A percentile compares a stretch with the other conserved stretches of the same genome.
phyloP scores from a whole-genome alignment of 1,140 invertebrate species.

The Olivierus martensii region DNA sequence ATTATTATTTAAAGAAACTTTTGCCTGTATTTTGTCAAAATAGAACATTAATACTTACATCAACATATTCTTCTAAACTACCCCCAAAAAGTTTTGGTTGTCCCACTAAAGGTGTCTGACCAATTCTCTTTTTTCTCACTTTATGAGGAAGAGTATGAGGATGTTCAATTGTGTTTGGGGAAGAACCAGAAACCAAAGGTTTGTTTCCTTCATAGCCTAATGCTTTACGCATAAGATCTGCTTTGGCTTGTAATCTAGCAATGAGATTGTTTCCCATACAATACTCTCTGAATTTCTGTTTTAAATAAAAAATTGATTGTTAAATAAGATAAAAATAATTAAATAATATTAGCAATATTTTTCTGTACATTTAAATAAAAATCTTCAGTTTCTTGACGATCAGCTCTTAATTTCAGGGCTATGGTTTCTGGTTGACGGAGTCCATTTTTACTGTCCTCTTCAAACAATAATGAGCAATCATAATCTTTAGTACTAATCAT shows the following conservation, averaged over 20 bases:
- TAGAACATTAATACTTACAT: constrained; percentile 24
- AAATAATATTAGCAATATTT: constrained; percentile 20
- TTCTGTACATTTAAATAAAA: constrained; percentile 61
- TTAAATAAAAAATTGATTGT: too few species aligned
- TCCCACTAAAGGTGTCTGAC: constrained; percentile 50
- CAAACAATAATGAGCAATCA: constrained; percentile 50
- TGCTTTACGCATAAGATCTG: constrained; percentile 61
- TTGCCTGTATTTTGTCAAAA: too few species aligned
- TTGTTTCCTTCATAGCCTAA: constrained; percentile 34
- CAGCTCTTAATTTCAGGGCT: constrained; percentile 52
- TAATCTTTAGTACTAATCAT: constrained; percentile 68
- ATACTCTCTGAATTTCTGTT: constrained; percentile 83
- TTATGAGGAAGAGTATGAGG: constrained; percentile 33
- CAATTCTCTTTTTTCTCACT: constrained; percentile 53
- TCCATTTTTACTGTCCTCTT: constrained; percentile 13
- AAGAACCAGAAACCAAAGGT: constrained; percentile 12
- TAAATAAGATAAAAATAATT: constrained; percentile 10
- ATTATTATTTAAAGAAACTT: too few species aligned
- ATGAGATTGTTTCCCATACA: constrained; percentile 78
- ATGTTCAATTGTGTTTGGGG: constrained; percentile 1
- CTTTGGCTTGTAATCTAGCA: constrained; percentile 73
- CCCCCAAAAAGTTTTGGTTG: constrained; percentile 87
- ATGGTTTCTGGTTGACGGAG: constrained; percentile 35
- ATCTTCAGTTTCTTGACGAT: constrained; percentile 71
- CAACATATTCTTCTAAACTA: constrained; percentile 79